Evolutionary conservation across 2,797 vertebrate species (phyloP).

Genomic region (Pterois miles): DNA sequence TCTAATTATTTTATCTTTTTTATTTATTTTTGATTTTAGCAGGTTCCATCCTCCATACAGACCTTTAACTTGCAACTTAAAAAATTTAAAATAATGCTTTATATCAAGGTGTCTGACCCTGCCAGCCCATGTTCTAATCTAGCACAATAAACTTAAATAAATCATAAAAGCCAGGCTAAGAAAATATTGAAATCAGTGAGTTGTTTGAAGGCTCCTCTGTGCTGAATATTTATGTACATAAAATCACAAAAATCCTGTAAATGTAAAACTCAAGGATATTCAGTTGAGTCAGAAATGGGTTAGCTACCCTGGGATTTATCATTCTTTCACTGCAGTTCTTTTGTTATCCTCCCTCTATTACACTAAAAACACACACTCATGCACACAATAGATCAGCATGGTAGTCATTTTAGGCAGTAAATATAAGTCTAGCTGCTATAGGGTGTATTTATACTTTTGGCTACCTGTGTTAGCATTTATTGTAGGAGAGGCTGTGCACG

Average conservation of each 20-base stretch:
- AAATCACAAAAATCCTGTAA: constrained; percentile 2
- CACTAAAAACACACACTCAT: not conserved
- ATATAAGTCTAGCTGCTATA: constrained; percentile 1
- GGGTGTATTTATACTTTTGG: constrained; percentile 4
- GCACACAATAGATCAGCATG: not conserved
- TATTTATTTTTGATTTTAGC: no score
- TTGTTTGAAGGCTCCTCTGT: not conserved
- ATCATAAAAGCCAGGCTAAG: not conserved
- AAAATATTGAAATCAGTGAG: not conserved
- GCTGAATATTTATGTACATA: not conserved
- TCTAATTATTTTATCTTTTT: no score
- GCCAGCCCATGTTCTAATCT: not conserved
- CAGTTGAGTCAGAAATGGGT: constrained; percentile 27
- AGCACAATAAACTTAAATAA: not conserved
- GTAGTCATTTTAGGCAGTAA: not conserved
- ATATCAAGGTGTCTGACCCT: not conserved
- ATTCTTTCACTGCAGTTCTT: constrained; percentile 21
- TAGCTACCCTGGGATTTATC: constrained; percentile 32
- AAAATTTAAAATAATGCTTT: not conserved
- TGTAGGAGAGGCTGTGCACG: constrained; percentile 74
- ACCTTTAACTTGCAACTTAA: no score
- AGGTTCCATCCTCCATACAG: not conserved
- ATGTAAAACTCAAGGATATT: constrained; percentile 27
- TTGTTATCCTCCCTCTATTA: not conserved
- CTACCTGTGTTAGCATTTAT: constrained; percentile 81